These are phyloP conservation scores for Buceros bicornis DNA, from an alignment of 2,797 vertebrate genomes.

Conservation along the genomic window DNA sequence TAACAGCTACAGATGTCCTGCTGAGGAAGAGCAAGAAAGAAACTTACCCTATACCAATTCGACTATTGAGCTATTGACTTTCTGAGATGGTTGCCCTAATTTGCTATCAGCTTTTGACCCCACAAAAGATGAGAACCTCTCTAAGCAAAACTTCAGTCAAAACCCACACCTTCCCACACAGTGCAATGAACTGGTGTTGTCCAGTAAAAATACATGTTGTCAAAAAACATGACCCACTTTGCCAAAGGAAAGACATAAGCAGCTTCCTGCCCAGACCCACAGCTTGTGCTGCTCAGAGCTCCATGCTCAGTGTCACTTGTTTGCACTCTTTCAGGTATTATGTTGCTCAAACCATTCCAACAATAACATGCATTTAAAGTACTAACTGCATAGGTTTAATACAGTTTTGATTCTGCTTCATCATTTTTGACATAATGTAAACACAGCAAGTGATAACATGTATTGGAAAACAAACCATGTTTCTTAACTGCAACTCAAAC, in stretches of 20 bases:
- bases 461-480: constrained; percentile 3
- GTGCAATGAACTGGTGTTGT: not conserved
- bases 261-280: not conserved
- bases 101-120: not conserved
- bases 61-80: not conserved
- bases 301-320: not conserved
- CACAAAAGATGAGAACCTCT: not conserved
- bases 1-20: not conserved
- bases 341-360: constrained; percentile 1
- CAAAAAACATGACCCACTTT: not conserved
- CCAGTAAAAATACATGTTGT: not conserved
- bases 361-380: constrained; percentile 6
- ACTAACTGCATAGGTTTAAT: not conserved
- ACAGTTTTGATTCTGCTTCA: constrained; percentile 18
- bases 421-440: constrained; percentile 31
- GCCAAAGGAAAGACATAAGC: not conserved
- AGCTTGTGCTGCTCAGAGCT: not conserved
- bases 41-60: not conserved
- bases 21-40: not conserved
- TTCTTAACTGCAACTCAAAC: constrained; percentile 14
- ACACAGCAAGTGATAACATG: constrained; percentile 29
- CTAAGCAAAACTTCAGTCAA: not conserved
- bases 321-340: not conserved
- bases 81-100: not conserved
- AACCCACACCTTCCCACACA: not conserved